Evolutionary conservation across 1,140 invertebrate genomes (phyloP).

Genomic region (Aleiodes sp.): DNA sequence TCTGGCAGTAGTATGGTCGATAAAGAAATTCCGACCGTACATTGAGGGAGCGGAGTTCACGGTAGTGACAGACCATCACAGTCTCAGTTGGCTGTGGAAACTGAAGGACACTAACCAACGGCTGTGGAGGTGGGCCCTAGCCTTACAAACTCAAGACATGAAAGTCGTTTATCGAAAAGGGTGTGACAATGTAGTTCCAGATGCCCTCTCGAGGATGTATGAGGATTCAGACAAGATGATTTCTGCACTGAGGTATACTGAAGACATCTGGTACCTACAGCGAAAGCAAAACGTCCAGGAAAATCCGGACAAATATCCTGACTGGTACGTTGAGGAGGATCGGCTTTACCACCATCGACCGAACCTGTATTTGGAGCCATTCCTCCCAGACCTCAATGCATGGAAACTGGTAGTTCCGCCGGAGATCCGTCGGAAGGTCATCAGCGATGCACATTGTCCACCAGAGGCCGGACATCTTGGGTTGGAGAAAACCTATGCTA

Average conservation of each 20-base stretch:
- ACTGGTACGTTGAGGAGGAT: background rate
- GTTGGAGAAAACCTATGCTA: slow-evolving; percentile 41
- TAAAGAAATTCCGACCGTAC: no score
- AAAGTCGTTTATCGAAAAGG: no score
- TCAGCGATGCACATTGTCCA: background rate
- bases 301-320: background rate
- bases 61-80: no score
- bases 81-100: no score
- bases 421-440: slow-evolving; percentile 14
- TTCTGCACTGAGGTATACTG: background rate
- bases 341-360: slow-evolving; percentile 8
- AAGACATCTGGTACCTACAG: background rate
- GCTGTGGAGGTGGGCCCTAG: no score
- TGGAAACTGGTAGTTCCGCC: slow-evolving; percentile 46
- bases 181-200: background rate
- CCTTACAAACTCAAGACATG: no score
- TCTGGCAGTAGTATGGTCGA: no score
- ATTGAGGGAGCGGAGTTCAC: no score
- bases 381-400: slow-evolving; percentile 22
- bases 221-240: background rate
- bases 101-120: no score
- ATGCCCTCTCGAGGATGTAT: background rate
- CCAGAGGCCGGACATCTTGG: slow-evolving; percentile 38
- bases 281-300: background rate
- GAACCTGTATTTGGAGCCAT: background rate